Evolutionary conservation across 1,140 invertebrate genomes (phyloP).

Genomic region (Hylaeus anthracinus): DNA sequence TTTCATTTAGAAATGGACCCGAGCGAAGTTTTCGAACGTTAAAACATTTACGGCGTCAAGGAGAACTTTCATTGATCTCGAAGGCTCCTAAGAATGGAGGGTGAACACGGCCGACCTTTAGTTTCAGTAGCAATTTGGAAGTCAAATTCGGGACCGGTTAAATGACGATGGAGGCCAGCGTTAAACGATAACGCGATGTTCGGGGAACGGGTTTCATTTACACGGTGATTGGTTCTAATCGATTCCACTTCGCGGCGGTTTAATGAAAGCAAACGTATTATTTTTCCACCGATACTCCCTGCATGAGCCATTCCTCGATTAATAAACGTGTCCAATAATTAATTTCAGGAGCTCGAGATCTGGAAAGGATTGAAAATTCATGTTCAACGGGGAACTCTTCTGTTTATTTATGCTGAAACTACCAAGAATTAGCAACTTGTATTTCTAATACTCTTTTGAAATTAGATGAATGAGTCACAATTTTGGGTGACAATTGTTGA

Average conservation of each 20-base stretch:
- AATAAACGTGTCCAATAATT: no score
- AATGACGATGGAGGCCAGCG: not conserved
- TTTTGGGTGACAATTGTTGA: no score
- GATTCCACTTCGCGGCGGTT: not conserved
- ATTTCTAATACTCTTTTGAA: no score
- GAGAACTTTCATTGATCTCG: not conserved
- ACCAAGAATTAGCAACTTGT: no score
- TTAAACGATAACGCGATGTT: not conserved
- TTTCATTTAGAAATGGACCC: no score
- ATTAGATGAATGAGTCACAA: no score
- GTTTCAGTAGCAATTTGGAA: conserved; percentile 1
- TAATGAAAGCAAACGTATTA: not conserved
- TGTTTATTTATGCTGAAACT: no score
- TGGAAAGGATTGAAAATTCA: no score
- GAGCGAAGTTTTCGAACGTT: not conserved
- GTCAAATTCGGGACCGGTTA: not conserved
- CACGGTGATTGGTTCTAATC: not conserved
- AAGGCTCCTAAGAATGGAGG: not conserved
- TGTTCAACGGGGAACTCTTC: no score
- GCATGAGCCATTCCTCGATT: not conserved
- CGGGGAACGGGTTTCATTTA: not conserved
- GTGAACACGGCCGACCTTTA: not conserved
- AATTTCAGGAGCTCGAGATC: no score
- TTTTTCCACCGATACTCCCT: not conserved
- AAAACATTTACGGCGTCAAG: not conserved